Percentiles rank a stretch among this genome's conserved stretches.
Conservation (phyloP, 2,113 vertebrate species). For the Pteropus alecto region DNA sequence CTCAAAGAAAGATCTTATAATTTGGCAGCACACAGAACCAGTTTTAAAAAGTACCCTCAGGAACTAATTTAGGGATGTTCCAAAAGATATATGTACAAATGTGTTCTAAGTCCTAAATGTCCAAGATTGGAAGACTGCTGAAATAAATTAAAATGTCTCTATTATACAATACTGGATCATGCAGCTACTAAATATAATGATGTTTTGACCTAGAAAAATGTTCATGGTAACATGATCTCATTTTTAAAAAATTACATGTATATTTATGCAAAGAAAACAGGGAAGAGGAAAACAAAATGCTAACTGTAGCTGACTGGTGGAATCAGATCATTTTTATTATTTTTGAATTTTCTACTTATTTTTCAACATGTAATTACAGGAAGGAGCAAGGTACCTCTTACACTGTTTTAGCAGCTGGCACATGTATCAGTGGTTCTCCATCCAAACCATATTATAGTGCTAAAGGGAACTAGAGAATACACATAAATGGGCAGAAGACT, state of each 20-base stretch:
- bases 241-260: neutral
- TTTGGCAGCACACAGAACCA: neutral
- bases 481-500: neutral
- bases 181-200: neutral
- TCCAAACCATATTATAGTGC: neutral
- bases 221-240: neutral
- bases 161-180: neutral
- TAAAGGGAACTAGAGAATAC: neutral
- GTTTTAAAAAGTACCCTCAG: neutral
- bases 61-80: neutral
- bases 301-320: neutral
- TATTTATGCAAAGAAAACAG: neutral
- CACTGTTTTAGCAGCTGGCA: neutral
- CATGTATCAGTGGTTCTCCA: neutral
- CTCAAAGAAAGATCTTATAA: neutral
- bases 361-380: neutral
- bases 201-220: neutral
- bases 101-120: neutral
- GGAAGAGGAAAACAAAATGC: neutral
- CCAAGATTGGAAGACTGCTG: neutral
- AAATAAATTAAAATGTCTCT: constrained; percentile 12
- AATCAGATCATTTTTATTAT: neutral
- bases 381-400: neutral
- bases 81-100: neutral
- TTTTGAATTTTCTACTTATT: neutral